phyloP scores from a whole-genome alignment of 2,797 vertebrate species.

The Peromyscus attwateri region DNA sequence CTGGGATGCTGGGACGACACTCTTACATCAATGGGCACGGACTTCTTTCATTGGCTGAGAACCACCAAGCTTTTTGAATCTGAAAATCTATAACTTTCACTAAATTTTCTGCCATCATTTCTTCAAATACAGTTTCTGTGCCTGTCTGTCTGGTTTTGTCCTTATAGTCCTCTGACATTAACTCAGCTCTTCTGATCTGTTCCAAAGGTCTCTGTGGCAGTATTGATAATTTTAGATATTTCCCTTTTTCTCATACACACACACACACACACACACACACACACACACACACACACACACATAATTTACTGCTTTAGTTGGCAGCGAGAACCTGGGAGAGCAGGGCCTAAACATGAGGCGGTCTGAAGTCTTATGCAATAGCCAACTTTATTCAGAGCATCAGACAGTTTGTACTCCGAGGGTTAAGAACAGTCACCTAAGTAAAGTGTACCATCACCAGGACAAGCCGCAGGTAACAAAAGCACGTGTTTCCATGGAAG shows the following conservation, averaged over 20 bases:
- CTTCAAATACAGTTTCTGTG: neutral
- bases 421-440: no score
- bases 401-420: neutral
- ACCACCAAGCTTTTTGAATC: conserved; percentile 16
- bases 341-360: neutral
- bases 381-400: neutral
- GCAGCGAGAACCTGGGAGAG: neutral
- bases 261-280: no score
- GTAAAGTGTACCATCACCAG: no score
- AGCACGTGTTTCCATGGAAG: no score
- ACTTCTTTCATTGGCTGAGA: neutral
- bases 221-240: neutral
- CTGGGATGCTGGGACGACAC: neutral
- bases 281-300: neutral
- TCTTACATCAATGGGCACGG: neutral
- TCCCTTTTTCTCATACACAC: neutral
- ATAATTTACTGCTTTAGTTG: neutral
- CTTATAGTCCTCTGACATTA: neutral
- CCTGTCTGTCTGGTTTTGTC: neutral
- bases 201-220: neutral
- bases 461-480: no score
- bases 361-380: neutral
- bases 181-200: neutral
- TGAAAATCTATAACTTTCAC: conserved; percentile 18
- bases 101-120: conserved; percentile 42